Evolutionary conservation across 2,113 vertebrate species (phyloP).

Genomic region (Silurus glanis): DNA sequence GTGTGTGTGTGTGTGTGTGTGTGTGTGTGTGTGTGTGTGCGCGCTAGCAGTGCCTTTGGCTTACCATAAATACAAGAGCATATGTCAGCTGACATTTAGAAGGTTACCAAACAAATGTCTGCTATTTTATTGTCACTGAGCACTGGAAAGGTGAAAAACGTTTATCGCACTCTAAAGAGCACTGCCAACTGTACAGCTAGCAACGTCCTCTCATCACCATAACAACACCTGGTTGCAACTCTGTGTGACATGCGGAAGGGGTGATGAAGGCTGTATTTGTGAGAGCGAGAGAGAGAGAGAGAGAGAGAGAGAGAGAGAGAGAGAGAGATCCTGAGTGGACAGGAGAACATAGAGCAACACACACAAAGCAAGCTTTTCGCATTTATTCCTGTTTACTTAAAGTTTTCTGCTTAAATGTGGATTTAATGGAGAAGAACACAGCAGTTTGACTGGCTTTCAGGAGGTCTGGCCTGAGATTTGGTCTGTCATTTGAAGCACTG

Average conservation of each 20-base stretch:
- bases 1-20: constrained; percentile 10
- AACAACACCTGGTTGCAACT: constrained; percentile 52
- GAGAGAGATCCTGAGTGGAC: not conserved
- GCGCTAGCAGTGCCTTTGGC: constrained; percentile 35
- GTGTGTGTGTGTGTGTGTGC: constrained; percentile 32
- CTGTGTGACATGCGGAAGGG: constrained; percentile 33
- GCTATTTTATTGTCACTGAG: constrained; percentile 36
- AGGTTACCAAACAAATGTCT: constrained; percentile 50
- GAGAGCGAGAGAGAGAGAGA: constrained; percentile 33
- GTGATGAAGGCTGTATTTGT: constrained; percentile 11
- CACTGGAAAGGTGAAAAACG: constrained; percentile 41
- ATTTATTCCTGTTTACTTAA: not conserved
- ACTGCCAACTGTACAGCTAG: constrained; percentile 30
- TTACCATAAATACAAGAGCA: constrained; percentile 20
- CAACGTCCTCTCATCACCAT: constrained; percentile 54
- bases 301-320: constrained; percentile 6
- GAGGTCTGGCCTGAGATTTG: not conserved
- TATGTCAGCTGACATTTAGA: constrained; percentile 56
- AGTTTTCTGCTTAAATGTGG: not conserved
- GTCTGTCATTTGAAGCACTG: not conserved
- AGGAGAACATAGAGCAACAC: not conserved
- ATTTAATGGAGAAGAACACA: not conserved
- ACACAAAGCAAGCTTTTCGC: not conserved
- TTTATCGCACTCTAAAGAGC: constrained; percentile 23
- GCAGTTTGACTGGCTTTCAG: constrained; percentile 11